Evolutionary conservation across 37 sponge, comb jelly and placozoan species (phyloP).

Genomic region (Agelas oroides): DNA sequence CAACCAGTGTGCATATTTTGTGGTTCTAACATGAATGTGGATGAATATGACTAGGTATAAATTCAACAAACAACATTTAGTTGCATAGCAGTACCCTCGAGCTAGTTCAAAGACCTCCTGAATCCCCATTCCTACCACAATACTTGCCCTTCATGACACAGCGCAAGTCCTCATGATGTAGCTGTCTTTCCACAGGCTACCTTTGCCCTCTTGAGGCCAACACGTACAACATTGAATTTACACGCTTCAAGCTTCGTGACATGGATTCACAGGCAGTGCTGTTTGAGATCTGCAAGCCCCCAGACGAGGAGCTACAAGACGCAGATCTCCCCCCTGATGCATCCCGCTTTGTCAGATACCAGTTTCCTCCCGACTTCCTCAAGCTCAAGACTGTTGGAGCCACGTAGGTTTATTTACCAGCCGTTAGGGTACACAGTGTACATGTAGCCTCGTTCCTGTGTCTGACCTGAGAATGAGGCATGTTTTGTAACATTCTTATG

Average conservation of each 20-base stretch:
- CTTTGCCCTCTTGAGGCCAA: conserved; percentile 86
- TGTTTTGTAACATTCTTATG: no score
- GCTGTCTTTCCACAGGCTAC: conserved; percentile 88
- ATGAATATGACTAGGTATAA: no score
- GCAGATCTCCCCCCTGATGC: conserved; percentile 36
- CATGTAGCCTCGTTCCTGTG: no score
- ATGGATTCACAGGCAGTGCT: conserved; percentile 75
- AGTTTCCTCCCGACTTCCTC: conserved; percentile 91
- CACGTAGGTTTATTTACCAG: conserved; percentile 73
- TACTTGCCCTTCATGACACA: no score
- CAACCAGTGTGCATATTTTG: no score
- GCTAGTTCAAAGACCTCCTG: no score
- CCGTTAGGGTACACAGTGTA: background rate
- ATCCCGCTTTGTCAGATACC: conserved; percentile 84
- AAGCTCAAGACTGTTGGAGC: conserved; percentile 89
- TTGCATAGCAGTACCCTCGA: no score
- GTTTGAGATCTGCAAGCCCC: conserved; percentile 87
- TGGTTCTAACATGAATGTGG: no score
- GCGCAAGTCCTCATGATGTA: background rate
- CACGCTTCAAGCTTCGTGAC: conserved; percentile 87
- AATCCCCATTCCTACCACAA: no score
- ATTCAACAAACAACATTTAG: no score
- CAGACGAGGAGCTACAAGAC: conserved; percentile 38
- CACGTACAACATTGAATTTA: conserved; percentile 83
- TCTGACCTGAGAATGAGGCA: background rate